These are phyloP conservation scores for Drosophila chauvacae DNA, from an alignment of 1,140 invertebrate species.

Conservation along the genomic window DNA sequence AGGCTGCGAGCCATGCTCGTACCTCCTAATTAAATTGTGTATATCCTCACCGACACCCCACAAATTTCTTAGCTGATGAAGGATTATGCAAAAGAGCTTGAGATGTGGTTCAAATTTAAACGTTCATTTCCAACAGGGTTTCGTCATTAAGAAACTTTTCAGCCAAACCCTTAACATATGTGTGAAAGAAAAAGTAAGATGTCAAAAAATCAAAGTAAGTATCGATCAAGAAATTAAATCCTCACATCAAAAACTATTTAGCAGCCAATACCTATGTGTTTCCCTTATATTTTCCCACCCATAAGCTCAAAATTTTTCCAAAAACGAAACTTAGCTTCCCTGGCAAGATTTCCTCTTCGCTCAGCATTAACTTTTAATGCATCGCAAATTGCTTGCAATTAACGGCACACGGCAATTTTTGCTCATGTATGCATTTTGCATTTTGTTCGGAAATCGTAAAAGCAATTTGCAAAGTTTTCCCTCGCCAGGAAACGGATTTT, in stretches of 20 bases:
- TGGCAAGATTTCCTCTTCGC: conserved; percentile 1
- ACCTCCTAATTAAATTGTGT: conserved; percentile 70
- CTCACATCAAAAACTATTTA: background rate
- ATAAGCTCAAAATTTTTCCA: background rate
- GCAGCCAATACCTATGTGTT: no score
- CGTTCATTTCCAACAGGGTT: conserved; percentile 19
- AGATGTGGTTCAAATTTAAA: conserved; percentile 20
- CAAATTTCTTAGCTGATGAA: conserved; percentile 44
- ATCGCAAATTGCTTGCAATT: conserved; percentile 75
- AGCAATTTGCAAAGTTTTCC: conserved; percentile 67
- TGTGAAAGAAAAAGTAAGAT: no score
- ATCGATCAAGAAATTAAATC: background rate
- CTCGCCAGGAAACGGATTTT: conserved; percentile 14
- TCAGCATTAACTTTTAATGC: conserved; percentile 70
- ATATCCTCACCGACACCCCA: conserved; percentile 4
- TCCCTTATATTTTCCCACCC: background rate
- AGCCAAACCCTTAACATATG: background rate
- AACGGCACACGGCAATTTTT: conserved; percentile 55
- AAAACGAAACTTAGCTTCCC: background rate
- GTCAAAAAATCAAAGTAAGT: background rate
- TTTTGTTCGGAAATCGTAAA: conserved; percentile 51
- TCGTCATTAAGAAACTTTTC: conserved; percentile 10
- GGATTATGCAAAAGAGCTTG: conserved; percentile 31
- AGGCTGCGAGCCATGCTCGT: conserved; percentile 1
- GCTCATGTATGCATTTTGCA: conserved; percentile 28